Evolutionary conservation across 1,140 invertebrate genomes (phyloP).

Genomic region (Drosophila leontia): DNA sequence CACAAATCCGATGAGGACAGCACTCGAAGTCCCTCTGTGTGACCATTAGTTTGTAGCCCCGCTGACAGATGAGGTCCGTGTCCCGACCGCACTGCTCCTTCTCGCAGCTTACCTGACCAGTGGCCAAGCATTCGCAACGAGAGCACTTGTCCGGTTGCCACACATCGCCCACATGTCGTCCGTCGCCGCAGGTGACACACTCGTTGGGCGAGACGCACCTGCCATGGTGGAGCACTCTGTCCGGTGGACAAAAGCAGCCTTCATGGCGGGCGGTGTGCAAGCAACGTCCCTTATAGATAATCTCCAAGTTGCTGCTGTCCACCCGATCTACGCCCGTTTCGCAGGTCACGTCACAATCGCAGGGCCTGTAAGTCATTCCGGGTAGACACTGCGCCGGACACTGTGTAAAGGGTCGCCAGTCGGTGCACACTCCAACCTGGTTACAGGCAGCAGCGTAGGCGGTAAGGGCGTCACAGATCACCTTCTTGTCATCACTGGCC

Average conservation of each 20-base stretch:
- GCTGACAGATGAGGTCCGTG: constrained; percentile 14
- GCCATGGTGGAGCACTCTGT: constrained; percentile 13
- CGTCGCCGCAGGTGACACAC: constrained; percentile 16
- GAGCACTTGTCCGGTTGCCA: constrained; percentile 22
- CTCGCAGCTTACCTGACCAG: constrained; percentile 6
- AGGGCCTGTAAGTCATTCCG: constrained; percentile 13
- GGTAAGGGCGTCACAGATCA: constrained; percentile 2
- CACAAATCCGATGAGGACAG: background rate
- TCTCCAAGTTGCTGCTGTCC: constrained; percentile 6
- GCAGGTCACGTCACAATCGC: constrained; percentile 18
- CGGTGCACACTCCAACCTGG: constrained; percentile 3
- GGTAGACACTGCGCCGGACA: constrained; percentile 9
- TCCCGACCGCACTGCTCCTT: constrained; percentile 9
- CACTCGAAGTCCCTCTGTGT: constrained; percentile 2
- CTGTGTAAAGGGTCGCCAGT: constrained; percentile 10
- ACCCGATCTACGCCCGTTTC: constrained; percentile 14
- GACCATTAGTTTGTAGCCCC: constrained; percentile 6
- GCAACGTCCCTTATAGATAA: constrained; percentile 19
- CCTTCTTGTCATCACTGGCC: background rate
- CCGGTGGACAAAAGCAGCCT: constrained; percentile 17
- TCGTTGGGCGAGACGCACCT: constrained; percentile 9
- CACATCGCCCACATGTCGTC: constrained; percentile 12
- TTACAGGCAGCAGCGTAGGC: constrained; percentile 12
- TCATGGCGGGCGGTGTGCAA: constrained; percentile 15
- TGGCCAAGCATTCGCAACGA: constrained; percentile 1